Conservation (phyloP, 2,113 vertebrate species). For the Puffinus mauretanicus region DNA sequence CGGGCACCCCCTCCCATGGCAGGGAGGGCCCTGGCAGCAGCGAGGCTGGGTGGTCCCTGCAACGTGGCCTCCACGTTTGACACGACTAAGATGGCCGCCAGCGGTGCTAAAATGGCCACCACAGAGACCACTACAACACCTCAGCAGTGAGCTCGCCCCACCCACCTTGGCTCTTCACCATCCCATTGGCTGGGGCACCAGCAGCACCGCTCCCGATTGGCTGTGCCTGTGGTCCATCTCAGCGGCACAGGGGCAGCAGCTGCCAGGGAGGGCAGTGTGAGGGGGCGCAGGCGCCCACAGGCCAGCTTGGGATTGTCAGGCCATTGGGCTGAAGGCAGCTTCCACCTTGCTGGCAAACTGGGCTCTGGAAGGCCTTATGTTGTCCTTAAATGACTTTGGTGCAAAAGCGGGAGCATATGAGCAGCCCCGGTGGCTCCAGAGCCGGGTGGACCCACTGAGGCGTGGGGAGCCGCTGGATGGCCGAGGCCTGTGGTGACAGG, state of each 20-base stretch:
- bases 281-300: fast-evolving
- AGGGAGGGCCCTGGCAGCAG: background rate
- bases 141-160: fast-evolving
- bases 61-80: fast-evolving
- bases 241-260: background rate
- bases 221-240: background rate
- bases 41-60: fast-evolving
- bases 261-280: fast-evolving
- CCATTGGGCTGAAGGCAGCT: background rate
- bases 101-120: background rate
- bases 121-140: fast-evolving
- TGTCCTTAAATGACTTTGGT: background rate
- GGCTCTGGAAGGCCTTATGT: background rate
- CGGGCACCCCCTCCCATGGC: fast-evolving
- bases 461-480: fast-evolving
- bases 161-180: background rate
- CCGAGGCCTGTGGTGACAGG: background rate
- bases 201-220: background rate
- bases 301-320: background rate
- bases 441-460: background rate
- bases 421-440: background rate
- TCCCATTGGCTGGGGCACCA: background rate
- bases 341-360: background rate
- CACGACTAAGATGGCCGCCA: background rate
- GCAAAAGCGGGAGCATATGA: background rate